Base-by-base conservation (phyloP, 2,888 invertebrate genomes). In the Hemithea aestivaria region DNA sequence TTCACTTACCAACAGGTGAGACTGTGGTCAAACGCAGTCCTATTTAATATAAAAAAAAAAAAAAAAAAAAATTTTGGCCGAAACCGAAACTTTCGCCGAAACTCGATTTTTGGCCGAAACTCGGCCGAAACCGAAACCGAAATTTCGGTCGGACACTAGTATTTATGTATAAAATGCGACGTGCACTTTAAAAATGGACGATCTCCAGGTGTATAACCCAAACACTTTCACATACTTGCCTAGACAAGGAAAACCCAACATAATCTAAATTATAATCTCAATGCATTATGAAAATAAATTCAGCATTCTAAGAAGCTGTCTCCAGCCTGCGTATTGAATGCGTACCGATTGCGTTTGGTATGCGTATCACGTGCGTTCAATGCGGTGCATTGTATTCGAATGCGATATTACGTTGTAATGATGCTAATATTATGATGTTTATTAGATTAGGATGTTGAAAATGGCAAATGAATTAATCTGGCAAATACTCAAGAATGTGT, bases 341-440 rank as follows among this genome's bases (percentile, higher is more conserved):
- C 23, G 33, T 27, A 23, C 20, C 25, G 12, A 9, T 11, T 23
- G 41, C 33, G 30, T 27, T 28, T 29, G 16, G 26, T 29, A 30
- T 42, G 36, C 36, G 27, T 25, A n/a, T 11, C 35, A 45, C 39
- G 37, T 36, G 11, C 37, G 45, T 40, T 36, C 39, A 39, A 30
- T 22, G 21, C 30, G 22, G 38, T 35, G 35, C 26, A 9, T 33
- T 20, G 33, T 26, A 22, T 29, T 22, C 16, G 21, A 36, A 33
- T 31, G 21, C 20, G 16, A 11, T 9, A 20, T 27, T 27, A 27
- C 26, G 41, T 25, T 25, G 32, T 32, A 33, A 41, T 36, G 32
- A 11, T 22, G 25, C 24, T 42, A 26, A 42, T 34, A 37, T 42
- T 41, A 12, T 22, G 24, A 29, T 36, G 11, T 33, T 42, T 23